Evolutionary conservation across 2,888 invertebrate genomes (phyloP), one percentile per base, ranked within the genome.

Genomic region (Carcina quercana): DNA sequence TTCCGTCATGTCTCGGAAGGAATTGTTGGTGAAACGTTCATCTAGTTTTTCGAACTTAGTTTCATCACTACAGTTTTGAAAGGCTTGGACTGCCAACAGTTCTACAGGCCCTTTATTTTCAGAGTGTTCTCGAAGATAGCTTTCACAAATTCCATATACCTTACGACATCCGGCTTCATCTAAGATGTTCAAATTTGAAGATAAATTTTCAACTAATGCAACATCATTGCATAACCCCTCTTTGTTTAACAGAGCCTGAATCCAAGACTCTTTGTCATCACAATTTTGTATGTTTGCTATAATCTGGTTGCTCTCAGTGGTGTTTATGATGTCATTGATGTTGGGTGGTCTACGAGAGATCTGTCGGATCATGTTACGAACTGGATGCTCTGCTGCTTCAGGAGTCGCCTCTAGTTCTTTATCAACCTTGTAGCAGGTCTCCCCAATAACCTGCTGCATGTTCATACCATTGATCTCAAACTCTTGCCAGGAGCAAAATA

Each of bases 401-500:
- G 36, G 34, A 11, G 69, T 46, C 28, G 38, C 50, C 7, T 52
- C 27, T 13, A 82, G 42, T 32, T 52, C 55, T 13, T 40, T 47
- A 7, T 48, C 55, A 3, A 78, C 53, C 43, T 63, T 66, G 42
- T 71, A 60, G 45, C 71, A 69, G 1, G 73, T 38, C 40, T 79
- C 75, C 10, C 82, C 79, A 42, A 80, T 61, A 24, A 38, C 50
- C 43, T 70, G 64, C 38, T 83, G 83, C 65, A 76, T 63, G 35
- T 45, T 79, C 51, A 58, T 61, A 1, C 60, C 65, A 40, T 63
- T 49, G 10, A 69, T 64, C 40, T 71, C 69, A 63, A 66, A 69
- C 42, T 83, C 83, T 56, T 72, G 74, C 83, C 83, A 83, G 7
- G 74, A 62, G 54, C 83, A 83, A 49, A 71, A 83, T 38, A 75